phyloP scores from a whole-genome alignment of 2,113 vertebrate species.

The Ascaphus truei region DNA sequence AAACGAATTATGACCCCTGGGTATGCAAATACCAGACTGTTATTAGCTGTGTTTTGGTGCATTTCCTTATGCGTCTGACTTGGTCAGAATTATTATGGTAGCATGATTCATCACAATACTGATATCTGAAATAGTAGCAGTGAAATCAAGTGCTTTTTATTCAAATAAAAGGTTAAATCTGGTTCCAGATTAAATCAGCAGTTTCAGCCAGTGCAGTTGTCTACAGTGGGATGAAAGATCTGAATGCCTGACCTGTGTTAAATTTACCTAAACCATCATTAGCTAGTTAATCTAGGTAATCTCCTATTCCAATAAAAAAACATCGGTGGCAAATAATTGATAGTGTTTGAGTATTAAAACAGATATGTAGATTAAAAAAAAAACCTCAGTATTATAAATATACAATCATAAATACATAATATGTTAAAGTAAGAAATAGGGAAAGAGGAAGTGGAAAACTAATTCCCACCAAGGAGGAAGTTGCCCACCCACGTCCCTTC shows the following conservation, averaged over 20 bases:
- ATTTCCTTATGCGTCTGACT: too few relatives aligned
- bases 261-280: neutral
- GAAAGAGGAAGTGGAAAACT: slow-evolving; percentile 23
- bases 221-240: slow-evolving; percentile 3
- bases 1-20: too few relatives aligned
- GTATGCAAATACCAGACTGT: too few relatives aligned
- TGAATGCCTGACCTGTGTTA: neutral
- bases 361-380: neutral
- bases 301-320: too few relatives aligned
- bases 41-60: too few relatives aligned
- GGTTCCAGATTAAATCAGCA: slow-evolving; percentile 13
- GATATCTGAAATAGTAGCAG: too few relatives aligned
- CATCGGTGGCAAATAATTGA: too few relatives aligned
- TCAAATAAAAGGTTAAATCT: slow-evolving; percentile 18
- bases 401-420: neutral
- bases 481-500: slow-evolving; percentile 9
- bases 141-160: too few relatives aligned
- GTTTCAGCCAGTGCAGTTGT: neutral
- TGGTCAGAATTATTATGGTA: too few relatives aligned
- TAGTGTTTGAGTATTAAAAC: neutral
- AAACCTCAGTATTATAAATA: neutral
- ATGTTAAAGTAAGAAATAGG: neutral
- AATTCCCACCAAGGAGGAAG: neutral
- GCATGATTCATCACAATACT: too few relatives aligned
- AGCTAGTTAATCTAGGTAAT: too few relatives aligned